Evolutionary conservation across 2,113 vertebrate species (phyloP), one percentile per base, ranked within the genome.

Genomic region (Pelecanoides urinatrix): DNA sequence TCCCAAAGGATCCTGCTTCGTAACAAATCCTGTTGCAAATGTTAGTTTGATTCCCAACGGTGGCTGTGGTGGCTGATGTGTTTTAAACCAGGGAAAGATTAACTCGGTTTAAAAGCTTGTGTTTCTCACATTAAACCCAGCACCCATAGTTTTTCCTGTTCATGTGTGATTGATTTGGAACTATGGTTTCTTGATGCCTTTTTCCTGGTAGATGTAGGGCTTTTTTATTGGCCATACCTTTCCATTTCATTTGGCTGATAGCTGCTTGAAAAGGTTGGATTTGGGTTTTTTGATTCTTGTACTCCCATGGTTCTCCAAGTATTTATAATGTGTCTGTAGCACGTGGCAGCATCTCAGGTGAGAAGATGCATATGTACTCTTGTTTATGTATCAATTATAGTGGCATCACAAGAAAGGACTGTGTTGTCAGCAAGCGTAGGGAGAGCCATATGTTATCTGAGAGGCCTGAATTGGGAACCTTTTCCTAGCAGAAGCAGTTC

Each of bases 371-470:
- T 5, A 2, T 5, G 5, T 71, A 4, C 5, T 58, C 25, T 30
- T 74, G 30, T 22, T 25, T 58, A 8, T 2, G 2, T 30, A 10
- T 72, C 40, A 30, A 4, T 36, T 45, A 16, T 6, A 26, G 52
- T 30, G 49, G 21, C 76, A 59, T 45, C 32, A 17, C 13, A 59
- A 78, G 52, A 73, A 59, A 65, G 30, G 76, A 4, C 70, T 49
- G 73, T 96, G 91, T 34, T 96, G 91, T 96, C 94, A 95, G 83
- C 89, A 63, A 86, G 92, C 4, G 1, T 8, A 53, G 62, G 74
- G 81, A 79, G 81, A 61, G 87, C 91, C 93, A 52, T 92, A 72
- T 95, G 91, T 81, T 94, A 90, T 4, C 77, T 0, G 4, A 75
- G 93, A 89, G 87, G 77, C 84, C 87, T 90, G 68, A 40, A 56